Evolutionary conservation across 2,888 invertebrate genomes (phyloP), one percentile per base, ranked within the genome.

Genomic region (Mesochorus sp.): DNA sequence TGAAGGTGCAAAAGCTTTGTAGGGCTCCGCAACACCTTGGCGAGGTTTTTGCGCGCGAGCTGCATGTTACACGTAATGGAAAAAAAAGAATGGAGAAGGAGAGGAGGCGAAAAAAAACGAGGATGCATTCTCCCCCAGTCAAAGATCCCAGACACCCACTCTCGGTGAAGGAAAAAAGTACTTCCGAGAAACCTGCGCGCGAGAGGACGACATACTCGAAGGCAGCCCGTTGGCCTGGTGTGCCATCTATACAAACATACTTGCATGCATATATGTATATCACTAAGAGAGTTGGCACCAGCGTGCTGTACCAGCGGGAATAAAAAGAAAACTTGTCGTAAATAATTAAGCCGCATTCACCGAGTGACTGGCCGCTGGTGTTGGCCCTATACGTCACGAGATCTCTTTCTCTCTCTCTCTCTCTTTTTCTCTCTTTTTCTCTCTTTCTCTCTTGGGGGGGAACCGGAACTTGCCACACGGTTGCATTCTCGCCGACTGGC

Each of bases 81-180:
- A 31, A 57, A 31, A 34, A 34, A 31, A 62, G 19, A 47, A 42
- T n/a, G 3, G 37, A 14, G 14, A 34, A 49, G 34, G 44, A 64
- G 47, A 28, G 12, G 14, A 49, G 21, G 44, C 44, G 28, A 31
- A 28, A 8, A 53, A 55, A 47, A 4, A n/a, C 8, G 53, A n/a
- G n/a, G n/a, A n/a, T 51, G 19, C 59, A 47, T 57, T 49, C 19
- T 37, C 62, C 55, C 28, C 21, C 71, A 34, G 44, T 51, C 66
- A 17, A 61, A 72, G 59, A 72, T 76, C 51, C n/a, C 47, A 44
- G 53, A 62, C 67, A 72, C 55, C 77, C 77, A 73, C 72, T 37
- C 57, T 57, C 21, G 57, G 8, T 51, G 26, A 28, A 21, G 57
- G 42, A 57, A 62, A 72, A 71, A 62, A 24, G 31, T 37, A 61